Evolutionary conservation across 2,797 vertebrate species (phyloP).

Genomic region (Aeoliscus strigatus): DNA sequence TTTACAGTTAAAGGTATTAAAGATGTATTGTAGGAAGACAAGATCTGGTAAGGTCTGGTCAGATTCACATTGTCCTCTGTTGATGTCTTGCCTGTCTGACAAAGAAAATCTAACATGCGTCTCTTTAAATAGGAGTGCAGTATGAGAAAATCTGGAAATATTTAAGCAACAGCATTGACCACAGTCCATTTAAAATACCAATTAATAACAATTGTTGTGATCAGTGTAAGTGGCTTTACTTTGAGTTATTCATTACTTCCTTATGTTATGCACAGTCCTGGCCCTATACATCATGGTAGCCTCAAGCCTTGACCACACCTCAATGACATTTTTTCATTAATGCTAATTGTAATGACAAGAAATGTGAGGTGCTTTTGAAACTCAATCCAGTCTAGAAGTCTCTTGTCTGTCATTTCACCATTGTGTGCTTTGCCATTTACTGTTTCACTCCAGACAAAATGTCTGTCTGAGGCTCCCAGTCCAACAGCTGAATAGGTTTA

Average conservation of each 20-base stretch:
- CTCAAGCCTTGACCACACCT: conserved; percentile 1
- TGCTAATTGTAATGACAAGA: conserved; percentile 8
- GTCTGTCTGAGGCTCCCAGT: conserved; percentile 10
- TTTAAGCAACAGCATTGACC: conserved; percentile 47
- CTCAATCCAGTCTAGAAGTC: not conserved
- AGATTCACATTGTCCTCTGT: not conserved
- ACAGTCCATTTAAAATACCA: conserved; percentile 48
- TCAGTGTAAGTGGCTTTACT: conserved; percentile 29
- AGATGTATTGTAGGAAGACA: not conserved
- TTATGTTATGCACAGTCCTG: conserved; percentile 9
- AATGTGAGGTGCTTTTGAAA: conserved; percentile 5
- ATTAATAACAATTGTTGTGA: conserved; percentile 54
- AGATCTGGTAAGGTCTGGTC: conserved; percentile 6
- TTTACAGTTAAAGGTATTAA: conserved; percentile 18
- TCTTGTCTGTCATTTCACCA: conserved; percentile 16
- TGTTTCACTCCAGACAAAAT: conserved; percentile 14
- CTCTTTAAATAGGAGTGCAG: conserved; percentile 26
- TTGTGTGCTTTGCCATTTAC: conserved; percentile 18
- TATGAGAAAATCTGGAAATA: conserved; percentile 43
- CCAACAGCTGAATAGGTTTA: conserved; percentile 23
- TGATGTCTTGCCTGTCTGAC: conserved; percentile 14
- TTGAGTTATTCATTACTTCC: conserved; percentile 23
- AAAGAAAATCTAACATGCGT: conserved; percentile 35
- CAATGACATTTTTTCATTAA: conserved; percentile 14
- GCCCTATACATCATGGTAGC: conserved; percentile 7